A percentile compares a stretch with the other conserved stretches of the same genome.
These are phyloP conservation scores for Muntiacus muntjak DNA, from an alignment of 2,113 vertebrate species.

Conservation along the genomic window DNA sequence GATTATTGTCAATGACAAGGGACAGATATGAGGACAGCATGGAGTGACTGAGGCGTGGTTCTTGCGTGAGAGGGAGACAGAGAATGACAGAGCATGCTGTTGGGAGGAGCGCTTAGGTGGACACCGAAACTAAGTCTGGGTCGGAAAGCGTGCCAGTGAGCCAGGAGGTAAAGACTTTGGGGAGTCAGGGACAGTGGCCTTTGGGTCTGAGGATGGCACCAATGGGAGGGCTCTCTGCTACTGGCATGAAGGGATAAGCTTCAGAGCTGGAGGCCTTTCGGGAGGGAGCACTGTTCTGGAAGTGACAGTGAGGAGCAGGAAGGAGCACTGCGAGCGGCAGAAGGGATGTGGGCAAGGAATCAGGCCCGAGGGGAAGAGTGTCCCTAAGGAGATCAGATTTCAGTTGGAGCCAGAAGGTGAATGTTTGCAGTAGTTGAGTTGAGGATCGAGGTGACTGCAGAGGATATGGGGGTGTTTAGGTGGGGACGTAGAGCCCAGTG, in stretches of 20 bases:
- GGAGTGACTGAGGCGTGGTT: not conserved
- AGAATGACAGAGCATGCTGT: not conserved
- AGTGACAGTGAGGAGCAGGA: not conserved
- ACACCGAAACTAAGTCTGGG: not conserved
- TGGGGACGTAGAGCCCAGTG: fast-evolving
- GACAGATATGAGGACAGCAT: not conserved
- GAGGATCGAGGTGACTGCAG: not conserved
- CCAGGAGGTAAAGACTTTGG: not conserved
- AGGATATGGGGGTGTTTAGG: not conserved
- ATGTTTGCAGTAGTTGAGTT: not conserved
- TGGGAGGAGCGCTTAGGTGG: not conserved
- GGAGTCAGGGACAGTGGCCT: not conserved
- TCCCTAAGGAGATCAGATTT: not conserved
- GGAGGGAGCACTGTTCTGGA: not conserved
- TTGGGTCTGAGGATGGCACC: not conserved
- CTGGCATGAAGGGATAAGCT: fast-evolving
- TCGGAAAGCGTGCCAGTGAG: not conserved
- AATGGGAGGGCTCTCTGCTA: not conserved
- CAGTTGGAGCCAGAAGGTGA: not conserved
- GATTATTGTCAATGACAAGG: not conserved
- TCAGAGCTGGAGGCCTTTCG: not conserved
- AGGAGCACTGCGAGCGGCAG: not conserved
- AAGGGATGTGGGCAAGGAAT: not conserved
- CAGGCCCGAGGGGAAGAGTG: not conserved
- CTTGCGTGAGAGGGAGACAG: not conserved